Conservation (phyloP, 2,113 vertebrate genomes). For the Pterocles burchelli region DNA sequence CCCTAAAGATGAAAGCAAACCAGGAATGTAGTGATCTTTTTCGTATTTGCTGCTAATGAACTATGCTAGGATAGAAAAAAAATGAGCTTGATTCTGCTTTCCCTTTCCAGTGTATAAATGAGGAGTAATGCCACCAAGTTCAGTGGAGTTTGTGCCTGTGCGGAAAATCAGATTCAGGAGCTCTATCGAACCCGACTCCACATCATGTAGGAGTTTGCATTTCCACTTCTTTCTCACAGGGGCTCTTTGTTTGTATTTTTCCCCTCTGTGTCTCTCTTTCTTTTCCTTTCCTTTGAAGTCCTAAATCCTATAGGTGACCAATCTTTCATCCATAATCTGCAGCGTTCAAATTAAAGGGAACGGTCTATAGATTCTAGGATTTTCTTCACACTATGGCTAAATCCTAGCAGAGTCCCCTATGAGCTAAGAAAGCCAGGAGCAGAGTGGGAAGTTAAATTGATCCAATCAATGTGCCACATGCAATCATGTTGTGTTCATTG, state of each 20-base stretch:
- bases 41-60: not conserved
- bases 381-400: slow-evolving; percentile 77
- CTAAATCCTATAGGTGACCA: slow-evolving; percentile 82
- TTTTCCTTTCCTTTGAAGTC: slow-evolving; percentile 78
- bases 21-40: not conserved
- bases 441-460: slow-evolving; percentile 77
- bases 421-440: slow-evolving; percentile 69
- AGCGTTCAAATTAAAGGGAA: slow-evolving; percentile 82
- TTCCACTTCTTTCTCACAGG: slow-evolving; percentile 56
- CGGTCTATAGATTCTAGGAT: slow-evolving; percentile 83
- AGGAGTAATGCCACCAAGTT: not conserved
- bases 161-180: not conserved
- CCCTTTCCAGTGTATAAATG: not conserved
- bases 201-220: not conserved
- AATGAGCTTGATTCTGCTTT: not conserved
- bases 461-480: slow-evolving; percentile 76
- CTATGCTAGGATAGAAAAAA: not conserved
- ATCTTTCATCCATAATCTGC: slow-evolving; percentile 83
- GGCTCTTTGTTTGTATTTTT: slow-evolving; percentile 65
- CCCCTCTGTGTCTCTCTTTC: slow-evolving; percentile 72
- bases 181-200: not conserved
- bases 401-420: slow-evolving; percentile 74
- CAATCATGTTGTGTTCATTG: slow-evolving; percentile 59
- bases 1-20: slow-evolving; percentile 5
- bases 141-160: not conserved